Percentiles rank a stretch among this genome's conserved stretches.
Conservation (phyloP, 2,797 vertebrate genomes). For the Dendrocincla tyrannina region DNA sequence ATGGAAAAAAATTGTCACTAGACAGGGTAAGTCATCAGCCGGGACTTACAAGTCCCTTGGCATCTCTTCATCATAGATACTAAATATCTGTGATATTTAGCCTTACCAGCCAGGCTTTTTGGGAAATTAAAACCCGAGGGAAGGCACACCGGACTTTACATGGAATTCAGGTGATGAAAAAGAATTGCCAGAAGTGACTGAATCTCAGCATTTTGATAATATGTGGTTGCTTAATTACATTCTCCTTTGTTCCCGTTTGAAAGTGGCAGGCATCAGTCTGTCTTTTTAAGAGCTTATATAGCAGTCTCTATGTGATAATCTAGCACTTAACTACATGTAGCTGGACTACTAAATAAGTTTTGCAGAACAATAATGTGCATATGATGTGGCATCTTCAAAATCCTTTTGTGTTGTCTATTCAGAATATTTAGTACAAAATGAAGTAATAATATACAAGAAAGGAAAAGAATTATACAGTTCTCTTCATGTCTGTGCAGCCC, state of each 20-base stretch:
- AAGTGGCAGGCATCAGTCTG: neutral
- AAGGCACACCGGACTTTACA: neutral
- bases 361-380: neutral
- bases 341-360: neutral
- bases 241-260: neutral
- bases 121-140: slow-evolving; percentile 2
- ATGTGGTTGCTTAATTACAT: neutral
- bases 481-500: neutral
- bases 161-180: slow-evolving; percentile 3
- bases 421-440: neutral
- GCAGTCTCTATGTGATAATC: neutral
- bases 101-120: neutral
- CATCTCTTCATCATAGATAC: neutral
- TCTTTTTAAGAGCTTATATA: neutral
- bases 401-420: neutral
- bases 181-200: neutral
- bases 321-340: neutral
- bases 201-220: neutral
- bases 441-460: neutral
- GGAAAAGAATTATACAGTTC: neutral
- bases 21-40: neutral
- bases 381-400: neutral
- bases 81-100: too few relatives aligned
- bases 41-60: neutral
- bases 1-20: neutral